phyloP scores from a whole-genome alignment of 1,140 invertebrate species.

The Vanessa tameamea region DNA sequence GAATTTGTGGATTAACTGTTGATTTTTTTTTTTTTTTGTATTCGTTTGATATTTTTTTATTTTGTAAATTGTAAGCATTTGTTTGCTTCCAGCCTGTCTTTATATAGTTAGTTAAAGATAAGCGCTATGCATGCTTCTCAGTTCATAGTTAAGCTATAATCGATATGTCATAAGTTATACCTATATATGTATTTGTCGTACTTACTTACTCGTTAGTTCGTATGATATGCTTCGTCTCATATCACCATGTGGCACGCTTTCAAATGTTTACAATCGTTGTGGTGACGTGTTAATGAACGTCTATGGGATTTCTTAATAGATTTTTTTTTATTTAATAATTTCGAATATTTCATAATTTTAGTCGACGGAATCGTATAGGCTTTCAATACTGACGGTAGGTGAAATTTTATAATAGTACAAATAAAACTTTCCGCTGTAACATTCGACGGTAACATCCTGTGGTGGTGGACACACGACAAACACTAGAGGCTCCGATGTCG shows the following conservation, averaged over 20 bases:
- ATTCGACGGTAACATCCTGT: slow-evolving; percentile 60
- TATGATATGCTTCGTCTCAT: slow-evolving; percentile 63
- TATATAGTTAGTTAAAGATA: slow-evolving; percentile 49
- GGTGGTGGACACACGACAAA: slow-evolving; percentile 62
- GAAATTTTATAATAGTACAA: slow-evolving; percentile 51
- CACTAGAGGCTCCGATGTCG: slow-evolving; percentile 45
- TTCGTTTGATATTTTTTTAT: slow-evolving; percentile 57
- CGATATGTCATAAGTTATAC: slow-evolving; percentile 50
- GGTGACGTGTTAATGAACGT: slow-evolving; percentile 57
- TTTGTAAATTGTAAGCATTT: slow-evolving; percentile 81
- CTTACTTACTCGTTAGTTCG: slow-evolving; percentile 76
- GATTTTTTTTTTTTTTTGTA: slow-evolving; percentile 49
- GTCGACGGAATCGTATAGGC: slow-evolving; percentile 46
- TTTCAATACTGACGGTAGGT: slow-evolving; percentile 44
- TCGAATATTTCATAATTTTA: background rate
- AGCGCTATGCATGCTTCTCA: slow-evolving; percentile 79
- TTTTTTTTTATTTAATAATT: background rate
- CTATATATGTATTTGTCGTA: slow-evolving; percentile 78
- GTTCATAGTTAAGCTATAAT: slow-evolving; percentile 77
- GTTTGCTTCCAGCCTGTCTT: slow-evolving; percentile 75
- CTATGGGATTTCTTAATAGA: slow-evolving; percentile 50
- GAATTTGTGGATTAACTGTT: slow-evolving; percentile 29
- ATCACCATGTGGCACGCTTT: slow-evolving; percentile 75
- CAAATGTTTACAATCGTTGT: slow-evolving; percentile 79
- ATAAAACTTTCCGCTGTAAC: slow-evolving; percentile 63